Evolutionary conservation across 1,140 invertebrate species (phyloP), one percentile per base, ranked within the genome.

Genomic region (Bradysia coprophila): DNA sequence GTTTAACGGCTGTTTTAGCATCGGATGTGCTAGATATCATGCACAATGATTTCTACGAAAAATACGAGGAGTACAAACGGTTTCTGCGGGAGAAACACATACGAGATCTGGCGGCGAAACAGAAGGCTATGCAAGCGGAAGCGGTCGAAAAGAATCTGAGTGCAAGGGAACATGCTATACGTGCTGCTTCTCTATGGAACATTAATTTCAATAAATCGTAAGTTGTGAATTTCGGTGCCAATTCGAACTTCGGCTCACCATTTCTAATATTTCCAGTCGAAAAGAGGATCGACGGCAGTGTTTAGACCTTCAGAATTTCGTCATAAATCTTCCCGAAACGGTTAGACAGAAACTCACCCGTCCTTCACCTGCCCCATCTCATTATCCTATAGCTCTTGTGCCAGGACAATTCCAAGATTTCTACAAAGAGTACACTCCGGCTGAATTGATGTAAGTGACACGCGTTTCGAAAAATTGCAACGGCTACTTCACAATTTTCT

Each of bases 11-110:
- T 4, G 72, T 97, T 4, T 77, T 77, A 48, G 87, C 84, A 50
- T 81, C 84, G 21, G 91, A 96, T 61, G 86, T 96, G 19, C 63
- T 93, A 46, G 92, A 96, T 53, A 79, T 97, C 23, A 93, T 96
- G 87, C 81, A 81, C 46, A 77, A 80, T 39, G 92, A 96, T 62
- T 96, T 93, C 64, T 89, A 86, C 19, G 81, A 85, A 38, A 94
- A 95, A 57, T 96, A 92, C 57, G 85, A 92, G 65, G 90, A 94
- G 52, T 92, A 90, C 61, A 73, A 84, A 22, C 73, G 78, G 50
- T 75, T 86, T 51, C 73, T 91, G 53, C 68, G 87, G 9, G 80
- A 87, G 48, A 78, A 76, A 52, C 81, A 85, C 45, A 43, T 61
- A 19, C 51, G 51, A 13, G 56, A 61, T 36, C 54, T 57, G 9